Evolutionary conservation across 2,113 vertebrate genomes (phyloP), one percentile per base, ranked within the genome.

Genomic region (Solenodon paradoxus): DNA sequence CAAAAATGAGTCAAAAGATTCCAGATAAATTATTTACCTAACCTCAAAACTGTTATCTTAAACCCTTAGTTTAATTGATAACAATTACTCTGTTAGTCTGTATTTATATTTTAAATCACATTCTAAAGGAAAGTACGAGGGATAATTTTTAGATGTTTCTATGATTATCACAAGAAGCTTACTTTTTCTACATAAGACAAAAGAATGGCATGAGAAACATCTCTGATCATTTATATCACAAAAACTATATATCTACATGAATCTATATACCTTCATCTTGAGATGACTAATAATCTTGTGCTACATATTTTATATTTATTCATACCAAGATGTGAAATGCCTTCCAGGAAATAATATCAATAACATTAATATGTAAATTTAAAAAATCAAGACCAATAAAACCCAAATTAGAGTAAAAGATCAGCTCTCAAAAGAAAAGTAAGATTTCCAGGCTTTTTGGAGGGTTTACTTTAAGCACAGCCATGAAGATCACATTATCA

Each of bases 81-180:
- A 77, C 6, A 72, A 53, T 45, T 40, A 69, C 26, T 24, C 40
- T 71, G 22, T 64, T 47, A 32, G 6, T 61, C 9, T 55, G 30
- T 95, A 82, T 90, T 83, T 63, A 71, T 61, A 87, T 69, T 80
- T 88, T 75, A 75, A 92, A 63, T 79, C 22, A 84, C 42, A 90
- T 75, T 51, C 40, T 92, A 69, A 94, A 69, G 92, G 15, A 80
- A 82, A 75, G 19, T 55, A 85, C 38, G 22, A n/a, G 3, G 7
- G 93, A 71, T 45, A 92, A 82, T 63, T 93, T 57, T 61, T 78
- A 15, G 40, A n/a, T 75, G 32, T 55, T 66, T 89, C 61, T 72
- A 49, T 38, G 64, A 38, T 74, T 61, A 78, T 82, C 49, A 51
- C 92, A 79, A 68, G 19, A 28, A 22, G 35, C 20, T 74, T 86